Conservation (phyloP, 2,113 vertebrate genomes). For the Pseudonaja textilis region DNA sequence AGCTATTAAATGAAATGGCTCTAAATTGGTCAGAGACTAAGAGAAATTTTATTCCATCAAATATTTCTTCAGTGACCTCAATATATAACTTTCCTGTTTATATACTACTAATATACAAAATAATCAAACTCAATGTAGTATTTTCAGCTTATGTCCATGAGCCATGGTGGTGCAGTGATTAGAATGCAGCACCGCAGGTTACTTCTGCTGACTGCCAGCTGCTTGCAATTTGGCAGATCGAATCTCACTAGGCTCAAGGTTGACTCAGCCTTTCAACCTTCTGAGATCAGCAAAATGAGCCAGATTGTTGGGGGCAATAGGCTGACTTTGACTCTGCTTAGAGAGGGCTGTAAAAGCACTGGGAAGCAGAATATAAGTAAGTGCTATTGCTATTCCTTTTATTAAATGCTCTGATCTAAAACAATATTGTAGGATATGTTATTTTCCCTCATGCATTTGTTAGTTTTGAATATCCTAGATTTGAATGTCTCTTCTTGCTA, state of each 20-base stretch:
- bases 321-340: no score
- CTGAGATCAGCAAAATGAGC: no score
- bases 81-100: not conserved
- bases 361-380: no score
- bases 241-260: no score
- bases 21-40: not conserved
- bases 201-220: no score
- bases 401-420: not conserved
- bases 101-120: not conserved
- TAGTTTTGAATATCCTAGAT: not conserved
- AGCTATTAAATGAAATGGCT: slow-evolving; percentile 17
- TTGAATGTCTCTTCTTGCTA: not conserved
- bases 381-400: not conserved
- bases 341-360: no score
- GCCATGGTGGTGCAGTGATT: no score
- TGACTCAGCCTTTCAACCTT: no score
- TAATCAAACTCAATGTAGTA: not conserved
- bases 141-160: not conserved
- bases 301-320: no score
- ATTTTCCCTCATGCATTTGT: not conserved
- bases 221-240: no score
- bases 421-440: not conserved
- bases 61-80: not conserved
- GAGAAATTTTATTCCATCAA: not conserved
- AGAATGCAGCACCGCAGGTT: no score